phyloP scores from a whole-genome alignment of 2,797 vertebrate species.

The Pangasius larnaudii region DNA sequence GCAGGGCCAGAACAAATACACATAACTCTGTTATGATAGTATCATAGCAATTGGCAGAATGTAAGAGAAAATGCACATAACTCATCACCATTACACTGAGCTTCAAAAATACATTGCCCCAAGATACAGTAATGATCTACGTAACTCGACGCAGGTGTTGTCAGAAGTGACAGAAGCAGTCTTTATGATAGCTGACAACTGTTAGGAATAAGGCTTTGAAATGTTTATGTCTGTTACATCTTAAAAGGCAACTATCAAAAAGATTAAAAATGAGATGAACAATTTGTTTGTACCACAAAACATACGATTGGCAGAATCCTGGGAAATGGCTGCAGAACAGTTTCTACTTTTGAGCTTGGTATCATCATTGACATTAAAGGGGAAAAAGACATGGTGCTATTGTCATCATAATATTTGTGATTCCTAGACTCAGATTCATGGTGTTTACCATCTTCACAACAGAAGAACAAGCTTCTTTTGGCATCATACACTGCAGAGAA shows the following conservation, averaged over 20 bases:
- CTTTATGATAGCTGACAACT: neutral
- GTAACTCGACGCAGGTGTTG: neutral
- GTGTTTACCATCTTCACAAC: slow-evolving; percentile 1
- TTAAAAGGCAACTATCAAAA: neutral
- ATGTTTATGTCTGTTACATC: neutral
- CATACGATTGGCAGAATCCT: neutral
- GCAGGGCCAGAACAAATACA: neutral
- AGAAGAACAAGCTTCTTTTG: slow-evolving; percentile 5
- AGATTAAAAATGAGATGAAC: neutral
- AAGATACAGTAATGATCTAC: neutral
- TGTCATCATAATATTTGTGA: neutral
- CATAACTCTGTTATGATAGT: neutral
- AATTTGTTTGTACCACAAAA: neutral
- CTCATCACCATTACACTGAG: too few relatives aligned
- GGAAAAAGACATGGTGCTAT: neutral
- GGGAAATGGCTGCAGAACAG: neutral
- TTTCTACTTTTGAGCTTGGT: neutral
- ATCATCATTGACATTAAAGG: neutral
- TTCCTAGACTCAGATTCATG: neutral
- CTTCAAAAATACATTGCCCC: neutral
- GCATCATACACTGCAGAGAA: slow-evolving; percentile 7
- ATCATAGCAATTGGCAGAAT: neutral
- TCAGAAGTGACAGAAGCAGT: neutral
- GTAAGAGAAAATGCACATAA: neutral
- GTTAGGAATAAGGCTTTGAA: neutral